Evolutionary conservation across 2,113 vertebrate genomes (phyloP).

Genomic region (Mungos mungo): DNA sequence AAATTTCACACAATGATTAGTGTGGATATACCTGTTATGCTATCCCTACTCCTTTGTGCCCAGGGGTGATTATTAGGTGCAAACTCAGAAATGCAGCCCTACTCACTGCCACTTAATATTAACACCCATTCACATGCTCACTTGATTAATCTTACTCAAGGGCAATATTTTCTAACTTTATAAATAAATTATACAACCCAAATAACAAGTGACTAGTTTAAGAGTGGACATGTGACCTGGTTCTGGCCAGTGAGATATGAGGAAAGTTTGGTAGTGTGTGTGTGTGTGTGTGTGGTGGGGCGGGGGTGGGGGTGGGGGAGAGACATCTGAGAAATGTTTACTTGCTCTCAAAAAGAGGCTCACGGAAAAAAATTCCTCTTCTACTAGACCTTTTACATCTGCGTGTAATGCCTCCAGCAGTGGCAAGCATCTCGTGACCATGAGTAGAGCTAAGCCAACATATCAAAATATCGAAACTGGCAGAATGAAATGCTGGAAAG

Average conservation of each 20-base stretch:
- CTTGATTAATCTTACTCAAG: neutral
- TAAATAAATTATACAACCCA: constrained; percentile 3
- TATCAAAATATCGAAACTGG: neutral
- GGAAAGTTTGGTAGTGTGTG: neutral
- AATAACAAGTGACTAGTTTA: neutral
- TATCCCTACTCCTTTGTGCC: neutral
- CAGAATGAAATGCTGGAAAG: neutral
- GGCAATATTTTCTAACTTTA: constrained; percentile 15
- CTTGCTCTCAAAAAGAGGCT: neutral
- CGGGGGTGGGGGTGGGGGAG: too few relatives aligned
- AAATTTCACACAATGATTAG: too few relatives aligned
- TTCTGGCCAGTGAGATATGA: neutral
- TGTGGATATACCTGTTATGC: too few relatives aligned
- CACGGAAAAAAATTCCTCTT: neutral
- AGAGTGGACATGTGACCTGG: neutral
- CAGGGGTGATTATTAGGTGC: neutral
- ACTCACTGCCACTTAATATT: neutral
- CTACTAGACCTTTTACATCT: neutral
- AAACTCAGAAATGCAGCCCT: neutral
- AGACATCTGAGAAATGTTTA: neutral
- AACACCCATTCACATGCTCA: neutral
- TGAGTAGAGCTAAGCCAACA: neutral
- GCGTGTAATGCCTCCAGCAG: neutral
- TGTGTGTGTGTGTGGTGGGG: too few relatives aligned
- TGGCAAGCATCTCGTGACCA: neutral